These are phyloP conservation scores for Machaerirhynchus nigripectus DNA, from an alignment of 2,113 vertebrate species.

Conservation along the genomic window DNA sequence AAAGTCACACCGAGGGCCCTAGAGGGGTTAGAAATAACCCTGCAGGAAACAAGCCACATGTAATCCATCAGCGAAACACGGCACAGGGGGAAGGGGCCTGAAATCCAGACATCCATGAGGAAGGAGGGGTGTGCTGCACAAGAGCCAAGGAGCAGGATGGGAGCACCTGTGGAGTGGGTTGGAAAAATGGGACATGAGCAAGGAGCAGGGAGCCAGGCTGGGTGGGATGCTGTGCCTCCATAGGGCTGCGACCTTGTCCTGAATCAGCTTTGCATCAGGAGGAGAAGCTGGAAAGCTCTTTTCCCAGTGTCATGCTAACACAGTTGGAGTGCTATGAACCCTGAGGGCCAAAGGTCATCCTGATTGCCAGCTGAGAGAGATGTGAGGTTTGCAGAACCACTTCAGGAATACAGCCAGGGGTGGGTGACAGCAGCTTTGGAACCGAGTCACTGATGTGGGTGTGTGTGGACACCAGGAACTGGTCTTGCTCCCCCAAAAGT, in stretches of 20 bases:
- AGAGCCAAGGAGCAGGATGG: background rate
- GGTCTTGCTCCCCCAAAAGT: background rate
- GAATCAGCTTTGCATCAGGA: rapidly evolving
- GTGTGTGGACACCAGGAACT: background rate
- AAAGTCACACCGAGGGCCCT: background rate
- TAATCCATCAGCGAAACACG: background rate
- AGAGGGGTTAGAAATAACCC: background rate
- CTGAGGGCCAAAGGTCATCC: background rate
- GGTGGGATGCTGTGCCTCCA: background rate
- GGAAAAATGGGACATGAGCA: background rate
- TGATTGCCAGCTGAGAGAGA: background rate
- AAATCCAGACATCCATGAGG: background rate
- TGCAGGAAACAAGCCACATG: background rate
- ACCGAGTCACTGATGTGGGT: background rate
- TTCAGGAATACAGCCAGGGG: rapidly evolving
- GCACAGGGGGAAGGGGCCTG: background rate
- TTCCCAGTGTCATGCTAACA: background rate
- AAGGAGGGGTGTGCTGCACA: background rate
- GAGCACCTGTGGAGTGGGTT: background rate
- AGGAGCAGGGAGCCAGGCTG: background rate
- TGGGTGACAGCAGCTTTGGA: background rate
- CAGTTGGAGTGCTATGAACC: rapidly evolving
- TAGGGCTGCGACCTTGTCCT: background rate
- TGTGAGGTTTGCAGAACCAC: background rate
- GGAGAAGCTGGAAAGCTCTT: background rate